A percentile compares a stretch with the other conserved stretches of the same genome.
phyloP scores from a whole-genome alignment of 1,140 invertebrate species.

The Thereuonema tuberculata region DNA sequence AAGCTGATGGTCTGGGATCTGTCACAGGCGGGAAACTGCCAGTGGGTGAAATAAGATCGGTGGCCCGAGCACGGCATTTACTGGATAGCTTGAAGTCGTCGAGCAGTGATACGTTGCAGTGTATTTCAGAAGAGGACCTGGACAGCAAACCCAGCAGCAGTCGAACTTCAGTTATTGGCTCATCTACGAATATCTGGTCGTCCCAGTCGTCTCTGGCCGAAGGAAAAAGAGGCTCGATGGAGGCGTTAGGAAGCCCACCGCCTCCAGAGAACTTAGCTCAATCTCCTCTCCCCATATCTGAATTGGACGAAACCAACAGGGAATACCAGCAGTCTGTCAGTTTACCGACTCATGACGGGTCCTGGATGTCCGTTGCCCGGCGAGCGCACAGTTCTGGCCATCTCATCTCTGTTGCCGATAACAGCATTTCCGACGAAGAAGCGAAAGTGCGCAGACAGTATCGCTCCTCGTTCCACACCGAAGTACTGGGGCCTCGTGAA shows the following conservation, averaged over 20 bases:
- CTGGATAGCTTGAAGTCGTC: neutral
- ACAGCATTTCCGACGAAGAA: neutral
- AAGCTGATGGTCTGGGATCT: neutral
- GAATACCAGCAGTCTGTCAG: neutral
- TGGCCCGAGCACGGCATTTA: neutral
- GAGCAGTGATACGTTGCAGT: slow-evolving; percentile 5
- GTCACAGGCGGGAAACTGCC: too few species aligned
- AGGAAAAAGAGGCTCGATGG: neutral
- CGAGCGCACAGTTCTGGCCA: neutral
- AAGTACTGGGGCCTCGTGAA: neutral
- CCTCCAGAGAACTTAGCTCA: neutral
- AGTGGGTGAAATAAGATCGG: neutral
- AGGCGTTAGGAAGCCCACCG: neutral
- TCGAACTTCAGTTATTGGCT: slow-evolving; percentile 1
- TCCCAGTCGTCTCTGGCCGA: slow-evolving; percentile 1
- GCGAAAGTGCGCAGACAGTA: neutral
- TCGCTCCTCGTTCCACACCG: slow-evolving; percentile 1
- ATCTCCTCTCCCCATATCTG: neutral
- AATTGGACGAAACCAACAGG: neutral
- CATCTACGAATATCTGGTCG: slow-evolving; percentile 2
- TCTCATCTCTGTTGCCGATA: neutral
- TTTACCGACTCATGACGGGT: neutral
- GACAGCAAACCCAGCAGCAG: slow-evolving; percentile 6
- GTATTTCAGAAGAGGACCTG: slow-evolving; percentile 4
- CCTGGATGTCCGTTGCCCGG: too few species aligned